Evolutionary conservation across 2,888 invertebrate species (phyloP), one percentile per base, ranked within the genome.

Genomic region (Drosophila sordidula): DNA sequence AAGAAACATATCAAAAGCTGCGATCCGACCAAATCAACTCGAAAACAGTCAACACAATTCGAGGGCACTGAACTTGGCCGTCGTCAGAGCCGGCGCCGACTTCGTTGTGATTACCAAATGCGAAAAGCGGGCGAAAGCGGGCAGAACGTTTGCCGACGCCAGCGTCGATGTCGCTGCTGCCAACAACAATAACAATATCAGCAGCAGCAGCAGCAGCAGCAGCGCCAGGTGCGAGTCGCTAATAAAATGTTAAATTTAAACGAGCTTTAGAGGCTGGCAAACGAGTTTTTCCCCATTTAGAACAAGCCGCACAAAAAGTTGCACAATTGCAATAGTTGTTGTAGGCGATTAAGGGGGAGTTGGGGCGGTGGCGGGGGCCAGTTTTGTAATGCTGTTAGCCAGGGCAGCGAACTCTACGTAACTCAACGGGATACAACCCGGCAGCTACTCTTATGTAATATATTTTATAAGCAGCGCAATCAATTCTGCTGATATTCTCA

Each of bases 41-140:
- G 34, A 45, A 68, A 42, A 65, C 62, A 62, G 57, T 62, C 89
- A 87, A 83, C 86, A 87, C 78, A 75, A 65, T 87, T 88, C 74
- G 88, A 82, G 89, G 88, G 69, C 89, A 88, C 73, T 89, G 89
- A 89, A 89, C 89, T 89, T 79, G 79, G 78, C 76, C 81, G 50
- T 72, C 63, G 59, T 18, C 51, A 38, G 42, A 54, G 62, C 32
- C 59, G 54, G 44, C 47, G 52, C 22, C 62, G 58, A 59, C 55
- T 70, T 67, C 49, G 44, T 59, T 80, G 51, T 82, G 76, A 84
- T 85, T 89, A 84, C 75, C 89, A 84, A 88, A 88, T 80, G 80
- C 78, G 78, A 68, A 67, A 63, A 70, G 57, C 77, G 58, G 63
- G 89, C 87, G 88, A 84, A 88, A 86, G 89, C 88, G 61, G 59